A percentile compares a stretch with the other conserved stretches of the same genome.
phyloP scores from a whole-genome alignment of 2,888 invertebrate genomes.

The Philereme vetulata region DNA sequence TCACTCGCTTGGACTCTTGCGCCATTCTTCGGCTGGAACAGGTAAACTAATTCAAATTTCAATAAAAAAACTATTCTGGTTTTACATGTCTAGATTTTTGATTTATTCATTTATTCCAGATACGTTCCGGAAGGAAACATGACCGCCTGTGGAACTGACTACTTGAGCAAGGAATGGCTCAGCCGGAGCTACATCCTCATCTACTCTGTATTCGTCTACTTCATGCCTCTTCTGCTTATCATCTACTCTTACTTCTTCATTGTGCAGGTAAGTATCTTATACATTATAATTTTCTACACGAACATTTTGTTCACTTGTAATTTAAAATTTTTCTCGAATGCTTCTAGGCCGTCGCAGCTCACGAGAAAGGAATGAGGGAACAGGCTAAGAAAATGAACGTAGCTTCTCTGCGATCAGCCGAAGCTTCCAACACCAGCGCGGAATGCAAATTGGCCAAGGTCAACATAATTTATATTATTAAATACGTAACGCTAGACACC shows the following conservation, averaged over 20 bases:
- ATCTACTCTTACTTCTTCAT: conserved; percentile 95
- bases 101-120: conserved; percentile 63
- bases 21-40: conserved; percentile 94
- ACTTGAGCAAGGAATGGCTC: conserved; percentile 89
- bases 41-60: conserved; percentile 65
- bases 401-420: conserved; percentile 91
- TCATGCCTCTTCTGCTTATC: conserved; percentile 89
- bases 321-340: conserved; percentile 16
- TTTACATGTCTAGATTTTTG: neutral
- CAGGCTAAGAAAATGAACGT: conserved; percentile 98
- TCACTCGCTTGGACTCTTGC: conserved; percentile 91
- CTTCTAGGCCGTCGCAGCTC: conserved; percentile 89
- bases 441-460: conserved; percentile 94
- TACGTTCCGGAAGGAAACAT: conserved; percentile 97
- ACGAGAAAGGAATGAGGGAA: conserved; percentile 94
- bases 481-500: neutral
- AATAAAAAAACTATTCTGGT: neutral
- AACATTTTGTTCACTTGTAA: neutral
- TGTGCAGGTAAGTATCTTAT: conserved; percentile 84
- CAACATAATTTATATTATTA: neutral
- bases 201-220: conserved; percentile 92
- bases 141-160: conserved; percentile 96
- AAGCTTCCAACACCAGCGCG: conserved; percentile 90
- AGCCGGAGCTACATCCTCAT: conserved; percentile 91
- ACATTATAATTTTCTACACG: neutral